phyloP scores from a whole-genome alignment of 2,888 invertebrate genomes.

The Drosophila villosipedis region DNA sequence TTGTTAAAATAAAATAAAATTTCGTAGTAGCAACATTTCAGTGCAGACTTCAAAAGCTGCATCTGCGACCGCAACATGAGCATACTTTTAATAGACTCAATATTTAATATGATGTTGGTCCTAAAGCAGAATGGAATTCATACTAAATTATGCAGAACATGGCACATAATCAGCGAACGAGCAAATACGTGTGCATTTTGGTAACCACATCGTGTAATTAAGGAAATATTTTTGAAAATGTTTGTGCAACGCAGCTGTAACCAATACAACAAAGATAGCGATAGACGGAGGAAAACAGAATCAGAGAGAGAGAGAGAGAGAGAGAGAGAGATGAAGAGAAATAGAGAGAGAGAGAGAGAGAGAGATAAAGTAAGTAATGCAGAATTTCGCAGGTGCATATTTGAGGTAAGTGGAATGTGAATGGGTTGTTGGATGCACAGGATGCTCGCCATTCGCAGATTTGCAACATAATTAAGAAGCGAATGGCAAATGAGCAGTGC shows the following conservation, averaged over 20 bases:
- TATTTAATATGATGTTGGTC: conserved; percentile 11
- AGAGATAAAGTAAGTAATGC: not conserved
- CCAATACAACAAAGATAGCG: not conserved
- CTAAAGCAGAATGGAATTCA: conserved; percentile 30
- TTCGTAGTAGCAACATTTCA: not conserved
- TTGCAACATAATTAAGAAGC: conserved; percentile 62
- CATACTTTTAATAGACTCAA: conserved; percentile 14
- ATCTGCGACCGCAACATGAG: not conserved
- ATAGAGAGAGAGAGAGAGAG: not conserved
- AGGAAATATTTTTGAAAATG: conserved; percentile 57
- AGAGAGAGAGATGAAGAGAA: conserved; percentile 36
- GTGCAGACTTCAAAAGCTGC: not conserved
- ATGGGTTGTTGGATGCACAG: conserved; percentile 21
- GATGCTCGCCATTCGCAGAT: conserved; percentile 28
- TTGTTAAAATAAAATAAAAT: no score
- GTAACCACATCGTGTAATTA: conserved; percentile 58
- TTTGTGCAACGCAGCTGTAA: conserved; percentile 12
- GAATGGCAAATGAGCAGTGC: conserved; percentile 35
- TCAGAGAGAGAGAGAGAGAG: not conserved
- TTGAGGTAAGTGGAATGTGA: conserved; percentile 33
- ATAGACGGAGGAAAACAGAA: not conserved
- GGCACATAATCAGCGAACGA: conserved; percentile 50
- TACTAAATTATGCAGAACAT: conserved; percentile 46
- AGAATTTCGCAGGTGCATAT: conserved; percentile 30
- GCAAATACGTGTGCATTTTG: conserved; percentile 39